Conservation (phyloP, 2,797 vertebrate genomes). For the Cetoscarus ocellatus region DNA sequence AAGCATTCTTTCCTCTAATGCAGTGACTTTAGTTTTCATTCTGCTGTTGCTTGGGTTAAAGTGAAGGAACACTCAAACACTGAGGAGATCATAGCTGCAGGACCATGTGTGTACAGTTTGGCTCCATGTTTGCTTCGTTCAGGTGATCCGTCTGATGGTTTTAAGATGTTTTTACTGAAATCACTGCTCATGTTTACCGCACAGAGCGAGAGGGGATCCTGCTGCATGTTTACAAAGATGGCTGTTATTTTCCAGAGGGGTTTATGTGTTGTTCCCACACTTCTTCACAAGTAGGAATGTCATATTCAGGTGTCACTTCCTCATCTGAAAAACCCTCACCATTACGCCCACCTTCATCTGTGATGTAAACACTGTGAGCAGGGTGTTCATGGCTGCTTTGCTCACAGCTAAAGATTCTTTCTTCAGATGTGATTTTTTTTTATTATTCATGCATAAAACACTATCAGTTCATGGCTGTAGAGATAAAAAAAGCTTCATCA, state of each 20-base stretch:
- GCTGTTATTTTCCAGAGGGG: slow-evolving; percentile 43
- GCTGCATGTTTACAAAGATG: slow-evolving; percentile 48
- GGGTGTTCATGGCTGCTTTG: slow-evolving; percentile 32
- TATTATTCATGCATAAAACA: too few relatives aligned
- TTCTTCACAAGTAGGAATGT: slow-evolving; percentile 75
- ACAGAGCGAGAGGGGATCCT: slow-evolving; percentile 7
- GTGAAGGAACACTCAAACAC: slow-evolving; percentile 39
- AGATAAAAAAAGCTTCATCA: slow-evolving; percentile 22
- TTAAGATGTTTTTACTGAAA: slow-evolving; percentile 33
- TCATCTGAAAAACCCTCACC: slow-evolving; percentile 73
- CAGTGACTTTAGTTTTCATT: slow-evolving; percentile 21
- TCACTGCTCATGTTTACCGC: slow-evolving; percentile 37
- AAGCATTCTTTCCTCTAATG: slow-evolving; percentile 6
- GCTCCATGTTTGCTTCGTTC: slow-evolving; percentile 1
- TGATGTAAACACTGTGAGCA: slow-evolving; percentile 24
- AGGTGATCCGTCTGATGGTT: neutral
- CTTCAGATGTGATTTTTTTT: neutral
- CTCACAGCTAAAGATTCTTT: slow-evolving; percentile 3
- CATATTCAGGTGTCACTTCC: slow-evolving; percentile 74
- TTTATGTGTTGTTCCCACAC: slow-evolving; percentile 62
- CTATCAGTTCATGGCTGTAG: neutral
- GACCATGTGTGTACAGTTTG: slow-evolving; percentile 20
- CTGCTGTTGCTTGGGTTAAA: slow-evolving; percentile 34
- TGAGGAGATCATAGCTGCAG: slow-evolving; percentile 36
- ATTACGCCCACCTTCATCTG: slow-evolving; percentile 49